These are phyloP conservation scores for Odontamblyopus rebecca DNA, from an alignment of 2,797 vertebrate genomes.

Conservation along the genomic window DNA sequence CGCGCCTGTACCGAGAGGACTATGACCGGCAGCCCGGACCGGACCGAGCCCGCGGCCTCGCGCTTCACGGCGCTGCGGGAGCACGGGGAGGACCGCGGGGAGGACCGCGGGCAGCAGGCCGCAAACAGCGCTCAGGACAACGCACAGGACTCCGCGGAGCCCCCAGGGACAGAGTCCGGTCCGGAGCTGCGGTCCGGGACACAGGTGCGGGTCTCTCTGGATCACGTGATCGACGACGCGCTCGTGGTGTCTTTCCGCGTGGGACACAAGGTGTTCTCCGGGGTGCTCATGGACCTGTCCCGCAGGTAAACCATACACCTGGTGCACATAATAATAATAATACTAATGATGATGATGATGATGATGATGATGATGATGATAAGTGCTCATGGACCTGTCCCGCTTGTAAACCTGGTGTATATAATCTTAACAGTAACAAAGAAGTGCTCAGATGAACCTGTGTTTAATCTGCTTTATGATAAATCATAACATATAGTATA, in stretches of 20 bases:
- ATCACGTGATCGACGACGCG: conserved; percentile 97
- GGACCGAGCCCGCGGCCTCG: conserved; percentile 31
- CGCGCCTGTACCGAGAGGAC: conserved; percentile 10
- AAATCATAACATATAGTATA: too few relatives aligned
- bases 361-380: too few relatives aligned
- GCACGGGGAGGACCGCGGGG: conserved; percentile 28
- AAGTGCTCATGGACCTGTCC: too few relatives aligned
- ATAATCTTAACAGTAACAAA: too few relatives aligned
- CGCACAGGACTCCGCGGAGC: conserved; percentile 10
- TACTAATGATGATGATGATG: too few relatives aligned
- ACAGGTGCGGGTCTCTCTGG: conserved; percentile 92
- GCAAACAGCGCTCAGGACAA: conserved; percentile 19
- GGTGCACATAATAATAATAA: too few relatives aligned
- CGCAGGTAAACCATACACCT: not conserved
- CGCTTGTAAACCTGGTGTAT: too few relatives aligned
- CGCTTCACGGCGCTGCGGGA: conserved; percentile 44
- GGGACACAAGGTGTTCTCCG: conserved; percentile 93
- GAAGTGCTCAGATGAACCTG: too few relatives aligned
- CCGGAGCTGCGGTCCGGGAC: conserved; percentile 81
- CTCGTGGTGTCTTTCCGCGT: conserved; percentile 94
- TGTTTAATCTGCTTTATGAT: too few relatives aligned
- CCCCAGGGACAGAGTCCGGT: conserved; percentile 11
- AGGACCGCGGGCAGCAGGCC: conserved; percentile 7
- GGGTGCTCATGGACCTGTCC: conserved; percentile 95
- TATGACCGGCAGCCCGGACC: conserved; percentile 21